Percentiles rank a stretch among this genome's conserved stretches.
These are phyloP conservation scores for Pemphredon lugubris DNA, from an alignment of 2,888 invertebrate species.

Conservation along the genomic window DNA sequence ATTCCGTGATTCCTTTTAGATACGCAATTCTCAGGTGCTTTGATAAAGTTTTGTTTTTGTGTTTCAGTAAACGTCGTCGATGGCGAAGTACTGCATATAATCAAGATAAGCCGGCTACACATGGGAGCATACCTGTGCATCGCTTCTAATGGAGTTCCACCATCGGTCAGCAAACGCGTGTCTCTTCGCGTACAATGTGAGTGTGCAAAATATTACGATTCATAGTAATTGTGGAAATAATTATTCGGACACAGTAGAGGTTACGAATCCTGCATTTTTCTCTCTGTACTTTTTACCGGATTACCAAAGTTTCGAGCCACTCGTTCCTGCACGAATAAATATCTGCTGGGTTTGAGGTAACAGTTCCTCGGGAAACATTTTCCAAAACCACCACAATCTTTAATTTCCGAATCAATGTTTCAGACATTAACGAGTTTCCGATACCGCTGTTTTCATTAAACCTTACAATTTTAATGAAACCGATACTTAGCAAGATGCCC, in stretches of 20 bases:
- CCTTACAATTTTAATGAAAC: constrained; percentile 39
- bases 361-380: neutral
- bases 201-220: constrained; percentile 44
- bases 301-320: neutral
- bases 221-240: neutral
- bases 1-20: too few relatives aligned
- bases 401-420: neutral
- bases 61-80: constrained; percentile 91
- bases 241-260: too few relatives aligned
- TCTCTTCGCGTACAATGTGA: constrained; percentile 78
- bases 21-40: too few relatives aligned
- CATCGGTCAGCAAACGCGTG: constrained; percentile 87
- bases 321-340: neutral
- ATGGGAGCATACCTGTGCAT: constrained; percentile 97
- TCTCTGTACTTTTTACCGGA: too few relatives aligned
- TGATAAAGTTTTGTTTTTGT: too few relatives aligned
- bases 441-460: constrained; percentile 22
- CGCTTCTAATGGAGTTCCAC: constrained; percentile 95
- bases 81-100: constrained; percentile 92
- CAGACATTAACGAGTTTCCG: neutral
- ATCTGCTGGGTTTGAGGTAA: neutral
- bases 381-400: neutral
- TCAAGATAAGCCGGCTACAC: constrained; percentile 94
- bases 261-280: too few relatives aligned
- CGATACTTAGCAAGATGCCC: constrained; percentile 33